A percentile compares a stretch with the other conserved stretches of the same genome.
phyloP scores from a whole-genome alignment of 2,113 vertebrate species.

The Apteryx mantelli region DNA sequence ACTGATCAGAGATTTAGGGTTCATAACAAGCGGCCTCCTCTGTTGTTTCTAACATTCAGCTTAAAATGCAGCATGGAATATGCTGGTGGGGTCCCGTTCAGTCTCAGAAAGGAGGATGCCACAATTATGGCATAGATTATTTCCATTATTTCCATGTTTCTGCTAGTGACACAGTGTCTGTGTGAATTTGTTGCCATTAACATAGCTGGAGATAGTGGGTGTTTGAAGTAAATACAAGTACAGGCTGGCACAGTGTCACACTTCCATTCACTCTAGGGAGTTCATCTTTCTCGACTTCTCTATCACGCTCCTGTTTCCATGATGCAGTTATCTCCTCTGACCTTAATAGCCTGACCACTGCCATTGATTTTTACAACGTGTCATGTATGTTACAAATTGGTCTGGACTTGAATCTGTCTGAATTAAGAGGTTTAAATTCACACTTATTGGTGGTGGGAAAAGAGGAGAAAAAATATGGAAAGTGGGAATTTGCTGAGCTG shows the following conservation, averaged over 20 bases:
- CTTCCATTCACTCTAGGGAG: conserved; percentile 37
- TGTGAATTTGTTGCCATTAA: conserved; percentile 36
- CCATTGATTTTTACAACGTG: conserved; percentile 70
- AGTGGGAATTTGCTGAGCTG: conserved; percentile 47
- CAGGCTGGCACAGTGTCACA: conserved; percentile 10
- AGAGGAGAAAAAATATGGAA: not conserved
- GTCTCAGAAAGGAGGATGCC: not conserved
- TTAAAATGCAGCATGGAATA: not conserved
- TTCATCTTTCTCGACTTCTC: conserved; percentile 32
- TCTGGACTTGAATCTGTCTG: conserved; percentile 55
- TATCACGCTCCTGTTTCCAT: conserved; percentile 23
- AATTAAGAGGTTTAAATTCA: conserved; percentile 70
- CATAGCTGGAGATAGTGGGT: conserved; percentile 23
- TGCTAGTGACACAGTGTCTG: not conserved
- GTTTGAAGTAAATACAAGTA: conserved; percentile 36
- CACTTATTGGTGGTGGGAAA: conserved; percentile 17
- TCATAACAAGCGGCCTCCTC: not conserved
- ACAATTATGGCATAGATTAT: not conserved
- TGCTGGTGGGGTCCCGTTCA: not conserved
- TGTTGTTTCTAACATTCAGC: not conserved
- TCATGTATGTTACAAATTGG: conserved; percentile 69
- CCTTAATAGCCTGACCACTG: conserved; percentile 53
- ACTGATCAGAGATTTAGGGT: not conserved
- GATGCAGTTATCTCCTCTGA: conserved; percentile 57
- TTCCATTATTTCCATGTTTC: not conserved